phyloP scores from a whole-genome alignment of 2,113 vertebrate species.

The Cebidichthys violaceus region DNA sequence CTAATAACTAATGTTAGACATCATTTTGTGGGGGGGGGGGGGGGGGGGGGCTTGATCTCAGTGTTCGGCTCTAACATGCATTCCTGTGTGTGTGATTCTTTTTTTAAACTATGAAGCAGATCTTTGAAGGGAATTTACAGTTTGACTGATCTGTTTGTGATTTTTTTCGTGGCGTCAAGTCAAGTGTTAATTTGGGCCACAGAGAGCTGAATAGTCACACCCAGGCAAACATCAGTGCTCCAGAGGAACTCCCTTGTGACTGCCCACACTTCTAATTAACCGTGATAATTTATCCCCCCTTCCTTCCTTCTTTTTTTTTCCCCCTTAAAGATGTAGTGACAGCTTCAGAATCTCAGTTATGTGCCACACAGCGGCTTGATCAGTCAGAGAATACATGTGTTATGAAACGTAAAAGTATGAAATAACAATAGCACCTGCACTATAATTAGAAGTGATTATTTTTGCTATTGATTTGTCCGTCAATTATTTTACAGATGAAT shows the following conservation, averaged over 20 bases:
- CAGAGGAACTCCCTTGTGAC: slow-evolving; percentile 35
- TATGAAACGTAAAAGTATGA: background rate
- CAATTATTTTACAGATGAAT: background rate
- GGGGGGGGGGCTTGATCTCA: background rate
- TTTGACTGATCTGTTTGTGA: slow-evolving; percentile 20
- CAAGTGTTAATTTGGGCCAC: slow-evolving; percentile 33
- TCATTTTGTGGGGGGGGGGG: background rate
- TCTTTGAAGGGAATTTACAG: background rate
- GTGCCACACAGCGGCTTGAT: slow-evolving; percentile 1
- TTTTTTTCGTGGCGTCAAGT: background rate
- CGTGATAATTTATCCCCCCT: slow-evolving; percentile 25
- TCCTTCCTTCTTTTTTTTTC: background rate
- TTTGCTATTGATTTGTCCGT: background rate
- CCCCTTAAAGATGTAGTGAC: slow-evolving; percentile 23
- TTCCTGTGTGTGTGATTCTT: background rate
- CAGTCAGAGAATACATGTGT: slow-evolving; percentile 11
- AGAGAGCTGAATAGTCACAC: slow-evolving; percentile 45
- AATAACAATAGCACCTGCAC: slow-evolving; percentile 2
- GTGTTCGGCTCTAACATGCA: background rate
- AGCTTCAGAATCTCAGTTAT: slow-evolving; percentile 23
- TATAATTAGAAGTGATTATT: background rate
- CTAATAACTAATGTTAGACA: background rate
- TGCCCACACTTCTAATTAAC: slow-evolving; percentile 33
- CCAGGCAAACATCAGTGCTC: slow-evolving; percentile 24
- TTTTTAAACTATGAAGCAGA: slow-evolving; percentile 11